Base-by-base conservation (phyloP, 2,797 vertebrate species). In the Pseudochromis fuscus region DNA sequence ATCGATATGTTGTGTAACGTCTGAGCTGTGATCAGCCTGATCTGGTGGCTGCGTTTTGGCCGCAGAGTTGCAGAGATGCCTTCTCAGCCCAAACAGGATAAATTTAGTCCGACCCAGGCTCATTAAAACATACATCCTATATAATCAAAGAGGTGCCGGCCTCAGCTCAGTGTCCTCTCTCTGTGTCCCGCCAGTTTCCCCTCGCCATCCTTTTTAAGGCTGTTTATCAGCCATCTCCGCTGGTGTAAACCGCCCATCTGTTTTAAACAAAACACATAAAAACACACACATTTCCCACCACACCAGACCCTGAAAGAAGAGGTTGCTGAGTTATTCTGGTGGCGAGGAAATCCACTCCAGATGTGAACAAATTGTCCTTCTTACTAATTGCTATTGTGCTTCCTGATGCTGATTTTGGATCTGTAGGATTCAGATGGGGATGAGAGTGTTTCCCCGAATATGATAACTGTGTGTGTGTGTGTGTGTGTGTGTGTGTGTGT, bases 331-430 rank as follows among this genome's bases (percentile, higher is more conserved):
- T 77, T n/a, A 57, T 76, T 88, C 76, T 87, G 83, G 82, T 90
- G 84, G 75, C 62, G 27, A 75, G 78, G 35, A 93, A 94, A 94
- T 90, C 35, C 82, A 71, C 83, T 92, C 91, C 93, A 94, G 93
- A 94, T 94, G 92, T 93, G 84, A 81, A 83, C 84, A 88, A 91
- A 94, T 88, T 82, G 65, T 84, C 82, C 63, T 64, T 4, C 21
- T 64, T 58, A 57, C 86, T 92, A 92, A 92, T 91, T 90, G 77
- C 82, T 58, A 77, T 92, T 90, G 85, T 90, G 64, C 64, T 86
- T 67, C 51, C 48, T 65, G 67, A 85, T 83, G 83, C 70, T 66
- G 75, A 75, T 88, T 83, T 76, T 48, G 51, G 62, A 52, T 49
- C 18, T 52, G 21, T 72, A 30, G 4, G 33, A 35, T 83, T 71